phyloP scores from a whole-genome alignment of 2,113 vertebrate species.

The Petromus typicus region DNA sequence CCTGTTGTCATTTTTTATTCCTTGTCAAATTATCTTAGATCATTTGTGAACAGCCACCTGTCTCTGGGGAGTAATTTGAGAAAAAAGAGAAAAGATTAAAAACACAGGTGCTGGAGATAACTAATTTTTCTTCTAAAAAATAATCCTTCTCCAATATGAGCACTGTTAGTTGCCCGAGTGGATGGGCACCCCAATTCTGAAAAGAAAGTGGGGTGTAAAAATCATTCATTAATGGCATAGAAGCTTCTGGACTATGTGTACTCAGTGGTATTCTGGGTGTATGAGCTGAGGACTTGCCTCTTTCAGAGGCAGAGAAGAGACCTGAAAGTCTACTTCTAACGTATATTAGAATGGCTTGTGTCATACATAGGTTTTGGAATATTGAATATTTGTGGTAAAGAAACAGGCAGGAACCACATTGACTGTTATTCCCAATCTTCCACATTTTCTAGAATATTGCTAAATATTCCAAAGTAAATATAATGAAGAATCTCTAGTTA shows the following conservation, averaged over 20 bases:
- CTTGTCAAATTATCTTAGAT: conserved; percentile 39
- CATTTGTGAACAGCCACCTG: not conserved
- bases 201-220: not conserved
- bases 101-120: conserved; percentile 16
- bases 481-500: not conserved
- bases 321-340: not conserved
- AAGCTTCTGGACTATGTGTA: not conserved
- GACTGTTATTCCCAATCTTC: not conserved
- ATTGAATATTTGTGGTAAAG: not conserved
- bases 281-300: not conserved
- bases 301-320: not conserved
- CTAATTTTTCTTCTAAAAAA: not conserved
- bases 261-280: not conserved
- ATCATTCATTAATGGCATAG: not conserved
- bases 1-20: conserved; percentile 47
- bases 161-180: not conserved
- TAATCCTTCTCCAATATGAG: not conserved
- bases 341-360: not conserved
- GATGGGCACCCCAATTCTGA: not conserved
- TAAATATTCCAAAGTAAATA: conserved; percentile 40
- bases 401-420: not conserved
- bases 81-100: not conserved
- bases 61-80: not conserved
- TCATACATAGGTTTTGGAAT: not conserved
- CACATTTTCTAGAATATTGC: not conserved